These are phyloP conservation scores for Rhogogaster chlorosoma DNA, from an alignment of 2,888 invertebrate species.

Conservation along the genomic window DNA sequence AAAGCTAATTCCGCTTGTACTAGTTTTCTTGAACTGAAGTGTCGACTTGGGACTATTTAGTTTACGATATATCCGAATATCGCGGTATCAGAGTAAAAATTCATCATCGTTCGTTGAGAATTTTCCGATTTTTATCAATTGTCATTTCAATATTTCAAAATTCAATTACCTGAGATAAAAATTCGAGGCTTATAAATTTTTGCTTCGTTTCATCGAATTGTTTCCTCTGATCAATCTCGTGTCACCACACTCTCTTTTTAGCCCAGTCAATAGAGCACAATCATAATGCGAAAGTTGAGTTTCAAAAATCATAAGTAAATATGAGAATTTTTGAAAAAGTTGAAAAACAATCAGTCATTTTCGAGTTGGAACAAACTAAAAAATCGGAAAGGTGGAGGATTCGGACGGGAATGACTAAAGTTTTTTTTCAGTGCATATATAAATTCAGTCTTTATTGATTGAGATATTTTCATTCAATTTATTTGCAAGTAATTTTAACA, in stretches of 20 bases:
- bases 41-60: background rate
- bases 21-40: background rate
- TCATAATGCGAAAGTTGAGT: no score
- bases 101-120: background rate
- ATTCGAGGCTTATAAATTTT: background rate
- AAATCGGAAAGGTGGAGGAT: no score
- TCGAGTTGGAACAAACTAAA: no score
- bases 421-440: no score
- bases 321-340: no score
- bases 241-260: background rate
- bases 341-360: no score
- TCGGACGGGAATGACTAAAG: no score
- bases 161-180: background rate
- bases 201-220: background rate
- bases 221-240: background rate
- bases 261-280: no score
- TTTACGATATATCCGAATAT: background rate
- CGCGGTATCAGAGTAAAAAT: background rate
- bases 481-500: background rate
- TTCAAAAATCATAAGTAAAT: no score
- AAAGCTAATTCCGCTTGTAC: no score
- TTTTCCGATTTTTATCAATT: background rate
- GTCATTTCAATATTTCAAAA: background rate
- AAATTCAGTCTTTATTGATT: no score
- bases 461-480: no score